These are phyloP conservation scores for Plutella xylostella DNA, from an alignment of 2,888 invertebrate genomes.

Conservation along the genomic window DNA sequence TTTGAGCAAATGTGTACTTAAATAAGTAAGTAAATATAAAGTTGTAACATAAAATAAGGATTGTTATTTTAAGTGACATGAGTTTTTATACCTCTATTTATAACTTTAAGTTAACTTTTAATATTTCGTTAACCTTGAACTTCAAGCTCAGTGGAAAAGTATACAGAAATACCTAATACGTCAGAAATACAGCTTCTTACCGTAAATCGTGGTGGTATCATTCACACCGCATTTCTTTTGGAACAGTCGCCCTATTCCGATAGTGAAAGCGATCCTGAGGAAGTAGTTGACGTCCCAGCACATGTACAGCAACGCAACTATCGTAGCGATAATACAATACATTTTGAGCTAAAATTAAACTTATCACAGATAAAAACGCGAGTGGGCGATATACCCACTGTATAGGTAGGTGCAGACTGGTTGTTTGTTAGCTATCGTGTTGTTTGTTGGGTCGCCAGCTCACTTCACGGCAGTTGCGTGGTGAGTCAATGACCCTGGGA, in stretches of 20 bases:
- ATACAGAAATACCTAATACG: no score
- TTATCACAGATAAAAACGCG: constrained; percentile 1
- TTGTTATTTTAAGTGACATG: no score
- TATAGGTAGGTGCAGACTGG: no score
- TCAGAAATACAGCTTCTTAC: constrained; percentile 56
- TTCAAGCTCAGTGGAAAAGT: no score
- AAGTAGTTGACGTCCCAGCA: constrained; percentile 87
- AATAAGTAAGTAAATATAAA: no score
- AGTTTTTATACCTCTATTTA: no score
- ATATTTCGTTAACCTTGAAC: no score
- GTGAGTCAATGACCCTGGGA: constrained; percentile 8
- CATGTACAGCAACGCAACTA: constrained; percentile 72
- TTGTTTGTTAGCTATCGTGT: no score
- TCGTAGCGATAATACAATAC: constrained; percentile 43
- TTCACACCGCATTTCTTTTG: constrained; percentile 77
- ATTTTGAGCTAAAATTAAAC: constrained; percentile 24
- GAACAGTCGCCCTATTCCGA: constrained; percentile 76
- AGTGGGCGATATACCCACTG: neutral
- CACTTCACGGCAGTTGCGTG: constrained; percentile 10
- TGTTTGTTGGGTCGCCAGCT: neutral
- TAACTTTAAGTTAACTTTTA: no score
- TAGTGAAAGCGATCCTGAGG: constrained; percentile 76
- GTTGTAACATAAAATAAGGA: no score
- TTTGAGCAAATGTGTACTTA: no score
- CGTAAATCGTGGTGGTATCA: constrained; percentile 80